Base-by-base conservation (phyloP, 2,113 vertebrate genomes). In the Ahaetulla prasina region DNA sequence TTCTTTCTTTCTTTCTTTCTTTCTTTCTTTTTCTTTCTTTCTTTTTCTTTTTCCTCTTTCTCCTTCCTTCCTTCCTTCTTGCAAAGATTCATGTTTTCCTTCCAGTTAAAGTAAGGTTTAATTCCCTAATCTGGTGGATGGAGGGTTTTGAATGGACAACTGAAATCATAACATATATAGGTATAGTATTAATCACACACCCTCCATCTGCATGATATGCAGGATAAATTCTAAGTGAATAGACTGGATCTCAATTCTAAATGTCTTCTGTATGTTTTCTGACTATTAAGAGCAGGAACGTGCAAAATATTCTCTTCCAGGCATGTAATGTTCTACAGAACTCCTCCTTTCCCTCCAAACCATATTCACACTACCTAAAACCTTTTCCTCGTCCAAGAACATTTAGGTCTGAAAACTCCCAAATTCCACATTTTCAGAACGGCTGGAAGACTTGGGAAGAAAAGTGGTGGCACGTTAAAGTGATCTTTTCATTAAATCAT, bases 151-250 rank as follows among this genome's bases (percentile, higher is more conserved):
- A 91, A 91, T 30, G 89, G 86, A 88, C n/a, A 89, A 90, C 22
- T 85, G 39, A 27, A 54, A 47, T 94, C 95, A 93, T 94, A 92
- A 96, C 91, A 90, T 52, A 25, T 9, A 5, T 93, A 91, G 50
- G 23, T 91, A 94, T 22, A 86, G 92, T 87, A 85, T 92, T 92
- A 12, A 1, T 84, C 50, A 20, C 91, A 93, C 25, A 89, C 91
- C 50, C 85, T 94, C 39, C 52, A 93, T 74, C n/a, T 18, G 12
- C 85, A 9, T 63, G 60, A 0, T 74, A 39, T 30, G 60, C 88
- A 91, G 90, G 43, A 52, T 90, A 12, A 0, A 23, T 84, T 90
- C 90, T 14, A 45, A 90, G 1, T 6, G 91, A 95, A 52, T 92
- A n/a, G n/a, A 0, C 0, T 85, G 43, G 39, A 92, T 94, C 8